A percentile compares a stretch with the other conserved stretches of the same genome.
Evolutionary conservation across 2,797 vertebrate genomes (phyloP).

Genomic region (Hephaestus fuliginosus): DNA sequence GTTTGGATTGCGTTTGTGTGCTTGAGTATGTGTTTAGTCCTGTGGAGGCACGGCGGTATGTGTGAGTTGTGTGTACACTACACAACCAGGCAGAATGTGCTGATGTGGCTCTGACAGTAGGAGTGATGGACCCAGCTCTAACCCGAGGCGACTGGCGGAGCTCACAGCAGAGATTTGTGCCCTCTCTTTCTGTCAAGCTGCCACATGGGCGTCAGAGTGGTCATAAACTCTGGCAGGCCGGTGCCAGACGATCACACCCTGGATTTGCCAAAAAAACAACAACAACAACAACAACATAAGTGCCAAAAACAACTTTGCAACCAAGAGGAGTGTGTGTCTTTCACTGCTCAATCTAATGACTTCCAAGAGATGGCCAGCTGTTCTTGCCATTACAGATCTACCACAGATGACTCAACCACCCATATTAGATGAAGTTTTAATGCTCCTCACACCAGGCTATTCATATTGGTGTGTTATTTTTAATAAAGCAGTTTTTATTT

Average conservation of each 20-base stretch:
- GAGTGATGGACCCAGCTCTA: constrained; percentile 59
- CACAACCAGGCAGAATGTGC: constrained; percentile 75
- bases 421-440: not conserved
- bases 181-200: constrained; percentile 47
- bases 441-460: not conserved
- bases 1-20: not conserved
- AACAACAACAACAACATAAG: not conserved
- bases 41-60: constrained; percentile 30
- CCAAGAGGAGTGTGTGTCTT: not conserved
- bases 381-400: not conserved
- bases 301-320: constrained; percentile 22
- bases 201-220: constrained; percentile 31
- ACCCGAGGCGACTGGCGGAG: constrained; percentile 48
- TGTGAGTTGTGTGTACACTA: constrained; percentile 30
- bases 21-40: constrained; percentile 31
- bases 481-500: not conserved
- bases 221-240: constrained; percentile 28
- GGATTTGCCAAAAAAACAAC: constrained; percentile 1
- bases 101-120: constrained; percentile 62
- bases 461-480: not conserved
- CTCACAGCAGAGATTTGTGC: constrained; percentile 50
- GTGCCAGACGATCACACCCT: not conserved
- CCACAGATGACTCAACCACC: not conserved
- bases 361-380: constrained; percentile 2
- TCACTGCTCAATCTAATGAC: not conserved